phyloP scores from a whole-genome alignment of 2,888 invertebrate species.

The Hirtodrosophila trivittata region DNA sequence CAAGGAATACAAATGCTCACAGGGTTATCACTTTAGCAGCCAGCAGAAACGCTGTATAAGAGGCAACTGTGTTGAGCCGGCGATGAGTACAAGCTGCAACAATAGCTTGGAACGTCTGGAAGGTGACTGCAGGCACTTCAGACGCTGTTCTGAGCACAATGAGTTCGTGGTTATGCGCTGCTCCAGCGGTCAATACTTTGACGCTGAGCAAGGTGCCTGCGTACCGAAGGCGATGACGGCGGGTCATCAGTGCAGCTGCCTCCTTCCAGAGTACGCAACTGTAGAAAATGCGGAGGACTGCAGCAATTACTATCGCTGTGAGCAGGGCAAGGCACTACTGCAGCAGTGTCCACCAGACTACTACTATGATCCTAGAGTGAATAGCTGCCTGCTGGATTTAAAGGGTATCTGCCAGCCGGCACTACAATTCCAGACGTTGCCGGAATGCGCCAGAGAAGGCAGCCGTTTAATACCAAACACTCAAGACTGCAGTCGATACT shows the following conservation, averaged over 20 bases:
- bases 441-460: slow-evolving; percentile 37
- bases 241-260: slow-evolving; percentile 65
- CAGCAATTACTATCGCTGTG: slow-evolving; percentile 63
- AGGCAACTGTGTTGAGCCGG: slow-evolving; percentile 31
- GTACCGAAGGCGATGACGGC: slow-evolving; percentile 45
- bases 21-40: slow-evolving; percentile 48
- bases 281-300: slow-evolving; percentile 57
- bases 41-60: slow-evolving; percentile 35
- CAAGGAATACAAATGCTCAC: slow-evolving; percentile 53
- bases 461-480: slow-evolving; percentile 45
- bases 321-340: slow-evolving; percentile 42
- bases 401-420: slow-evolving; percentile 50
- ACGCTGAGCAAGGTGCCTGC: slow-evolving; percentile 43
- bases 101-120: slow-evolving; percentile 25
- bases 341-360: slow-evolving; percentile 58
- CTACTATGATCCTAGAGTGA: slow-evolving; percentile 50
- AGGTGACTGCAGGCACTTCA: slow-evolving; percentile 43
- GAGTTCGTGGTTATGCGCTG: slow-evolving; percentile 42
- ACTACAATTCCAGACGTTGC: slow-evolving; percentile 6
- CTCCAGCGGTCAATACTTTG: slow-evolving; percentile 51
- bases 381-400: slow-evolving; percentile 57
- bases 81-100: background rate
- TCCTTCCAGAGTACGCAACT: slow-evolving; percentile 59
- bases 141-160: slow-evolving; percentile 49
- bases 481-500: slow-evolving; percentile 64